Base-by-base conservation (phyloP, 1,140 invertebrate genomes). In the Spodoptera frugiperda region DNA sequence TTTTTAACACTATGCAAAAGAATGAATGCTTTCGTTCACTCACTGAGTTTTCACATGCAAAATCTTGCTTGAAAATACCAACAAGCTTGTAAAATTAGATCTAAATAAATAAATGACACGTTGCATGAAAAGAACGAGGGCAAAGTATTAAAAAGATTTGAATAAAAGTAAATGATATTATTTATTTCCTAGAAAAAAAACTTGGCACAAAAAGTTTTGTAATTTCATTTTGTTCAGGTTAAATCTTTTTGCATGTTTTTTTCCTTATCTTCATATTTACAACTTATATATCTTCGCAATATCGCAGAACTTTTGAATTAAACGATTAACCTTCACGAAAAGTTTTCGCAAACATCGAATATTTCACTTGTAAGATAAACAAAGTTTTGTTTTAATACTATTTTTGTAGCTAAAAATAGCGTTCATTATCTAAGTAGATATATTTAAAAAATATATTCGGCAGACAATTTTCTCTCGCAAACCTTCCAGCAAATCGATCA, bases 1-100 rank as follows among this genome's bases (percentile, higher is more conserved):
- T 67, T 67, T n/a, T 21, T 46, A 25, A 48, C 63, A 67, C 63
- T 48, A 48, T 25, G 63, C 63, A 67, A 67, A 67, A 48, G 3
- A 14, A 17, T 65, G 1, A 49, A 65, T 25, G 63, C 63, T 67
- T 67, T 39, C 33, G 33, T 19, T 63, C 59, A 63, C 57, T 61
- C n/a, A n/a, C 33, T 63, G 59, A 17, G 33, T 63, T 63, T 25
- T 67, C 46, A 48, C 63, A 21, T 61, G 44, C 63, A 49, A 67
- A 49, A 46, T n/a, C 6, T 63, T 44, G 33, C n/a, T 21, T 19
- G 19, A 48, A 17, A 25, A 65, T 57, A 57, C 39, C 3, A 33
- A 15, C 46, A 63, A 21, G 30, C 15, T 61, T 61, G 57, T 33
- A 39, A 39, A 15, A 0, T 10, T 25, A 67, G 14, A 67, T 49